Evolutionary conservation across 2,113 vertebrate genomes (phyloP).

Genomic region (Papio anubis): DNA sequence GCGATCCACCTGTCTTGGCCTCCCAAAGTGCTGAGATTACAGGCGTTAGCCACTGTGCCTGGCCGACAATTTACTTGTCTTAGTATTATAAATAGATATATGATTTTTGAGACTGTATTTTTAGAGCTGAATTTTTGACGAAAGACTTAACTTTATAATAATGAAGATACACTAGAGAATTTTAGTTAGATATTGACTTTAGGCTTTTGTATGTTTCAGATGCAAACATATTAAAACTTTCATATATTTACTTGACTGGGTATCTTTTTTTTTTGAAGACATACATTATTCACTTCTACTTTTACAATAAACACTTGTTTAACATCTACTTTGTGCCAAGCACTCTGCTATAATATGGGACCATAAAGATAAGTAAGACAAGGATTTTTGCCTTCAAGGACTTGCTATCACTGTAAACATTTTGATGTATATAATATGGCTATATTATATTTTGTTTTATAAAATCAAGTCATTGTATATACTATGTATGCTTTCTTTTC

Average conservation of each 20-base stretch:
- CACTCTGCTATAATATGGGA: background rate
- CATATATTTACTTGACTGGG: conserved; percentile 48
- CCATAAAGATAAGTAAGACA: background rate
- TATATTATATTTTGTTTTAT: conserved; percentile 44
- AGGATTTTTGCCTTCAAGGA: conserved; percentile 6
- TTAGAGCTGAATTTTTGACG: conserved; percentile 67
- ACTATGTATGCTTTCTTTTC: conserved; percentile 2
- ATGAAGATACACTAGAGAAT: conserved; percentile 34
- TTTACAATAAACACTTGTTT: background rate
- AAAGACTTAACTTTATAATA: conserved; percentile 68
- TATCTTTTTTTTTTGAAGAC: conserved; percentile 20
- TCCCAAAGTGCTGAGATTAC: no score
- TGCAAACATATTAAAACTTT: conserved; percentile 66
- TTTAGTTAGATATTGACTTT: conserved; percentile 30
- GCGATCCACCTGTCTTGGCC: no score
- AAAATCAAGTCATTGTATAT: background rate
- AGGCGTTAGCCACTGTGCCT: no score
- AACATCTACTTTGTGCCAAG: background rate
- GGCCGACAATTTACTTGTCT: background rate
- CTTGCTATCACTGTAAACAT: conserved; percentile 1
- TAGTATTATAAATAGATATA: background rate
- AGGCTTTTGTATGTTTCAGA: conserved; percentile 68
- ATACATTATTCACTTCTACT: background rate
- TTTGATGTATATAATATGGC: conserved; percentile 27
- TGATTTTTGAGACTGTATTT: conserved; percentile 51